Percentiles rank a stretch among this genome's conserved stretches.
phyloP scores from a whole-genome alignment of 2,113 vertebrate genomes.

The Pyxicephalus adspersus region DNA sequence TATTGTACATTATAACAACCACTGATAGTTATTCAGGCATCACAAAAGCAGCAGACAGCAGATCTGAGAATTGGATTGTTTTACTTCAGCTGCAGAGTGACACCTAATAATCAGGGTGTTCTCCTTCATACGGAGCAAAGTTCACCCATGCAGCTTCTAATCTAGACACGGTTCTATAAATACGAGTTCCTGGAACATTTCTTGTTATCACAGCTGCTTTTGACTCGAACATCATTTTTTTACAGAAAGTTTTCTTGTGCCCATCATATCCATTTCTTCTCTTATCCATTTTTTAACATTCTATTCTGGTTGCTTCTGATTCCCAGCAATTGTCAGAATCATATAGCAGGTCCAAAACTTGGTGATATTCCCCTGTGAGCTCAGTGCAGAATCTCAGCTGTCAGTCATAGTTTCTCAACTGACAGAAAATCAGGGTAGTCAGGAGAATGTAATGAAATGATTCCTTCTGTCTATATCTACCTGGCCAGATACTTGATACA shows the following conservation, averaged over 20 bases:
- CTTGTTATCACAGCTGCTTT: not conserved
- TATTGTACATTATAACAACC: too few relatives aligned
- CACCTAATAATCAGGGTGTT: too few relatives aligned
- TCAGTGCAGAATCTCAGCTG: not conserved
- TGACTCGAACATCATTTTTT: not conserved
- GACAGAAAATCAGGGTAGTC: constrained; percentile 8
- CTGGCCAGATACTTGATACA: not conserved
- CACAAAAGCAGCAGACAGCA: too few relatives aligned
- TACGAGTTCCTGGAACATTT: too few relatives aligned
- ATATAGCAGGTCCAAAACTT: constrained; percentile 10
- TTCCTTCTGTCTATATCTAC: not conserved
- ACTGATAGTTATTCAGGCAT: too few relatives aligned
- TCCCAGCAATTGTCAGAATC: constrained; percentile 9
- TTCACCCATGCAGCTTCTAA: not conserved
- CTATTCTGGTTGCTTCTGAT: not conserved
- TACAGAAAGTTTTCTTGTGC: not conserved
- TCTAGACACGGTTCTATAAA: too few relatives aligned
- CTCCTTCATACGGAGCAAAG: too few relatives aligned
- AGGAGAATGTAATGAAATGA: not conserved
- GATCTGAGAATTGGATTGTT: too few relatives aligned
- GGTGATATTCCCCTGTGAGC: not conserved
- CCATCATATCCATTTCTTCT: not conserved
- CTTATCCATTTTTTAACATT: constrained; percentile 11
- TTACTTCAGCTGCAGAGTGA: too few relatives aligned
- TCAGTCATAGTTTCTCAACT: not conserved